These are phyloP conservation scores for Sisyra nigra DNA, from an alignment of 2,888 invertebrate genomes.

Conservation along the genomic window DNA sequence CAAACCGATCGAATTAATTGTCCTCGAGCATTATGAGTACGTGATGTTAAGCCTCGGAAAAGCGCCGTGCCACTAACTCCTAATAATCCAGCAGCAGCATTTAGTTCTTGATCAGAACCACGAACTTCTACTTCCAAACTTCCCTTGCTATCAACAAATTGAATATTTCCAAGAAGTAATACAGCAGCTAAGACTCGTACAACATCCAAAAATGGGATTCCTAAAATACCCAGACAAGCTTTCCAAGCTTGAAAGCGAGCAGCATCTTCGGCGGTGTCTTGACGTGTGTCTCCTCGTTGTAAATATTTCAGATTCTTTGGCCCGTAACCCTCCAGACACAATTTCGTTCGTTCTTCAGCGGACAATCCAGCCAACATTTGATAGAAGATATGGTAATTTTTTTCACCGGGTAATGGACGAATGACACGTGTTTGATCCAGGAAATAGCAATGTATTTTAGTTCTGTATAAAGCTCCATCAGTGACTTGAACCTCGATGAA, in stretches of 20 bases:
- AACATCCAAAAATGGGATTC: conserved; percentile 88
- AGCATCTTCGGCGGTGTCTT: conserved; percentile 58
- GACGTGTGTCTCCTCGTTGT: conserved; percentile 52
- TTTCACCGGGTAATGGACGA: conserved; percentile 68
- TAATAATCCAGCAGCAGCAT: conserved; percentile 70
- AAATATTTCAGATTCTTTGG: conserved; percentile 70
- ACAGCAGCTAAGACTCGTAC: conserved; percentile 83
- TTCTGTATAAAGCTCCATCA: conserved; percentile 84
- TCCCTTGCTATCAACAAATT: conserved; percentile 66
- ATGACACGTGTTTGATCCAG: conserved; percentile 87
- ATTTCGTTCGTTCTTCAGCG: conserved; percentile 68
- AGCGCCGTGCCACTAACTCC: conserved; percentile 61
- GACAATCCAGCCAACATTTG: conserved; percentile 84
- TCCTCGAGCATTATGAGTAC: conserved; percentile 63
- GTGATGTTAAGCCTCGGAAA: conserved; percentile 66
- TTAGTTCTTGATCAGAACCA: conserved; percentile 68
- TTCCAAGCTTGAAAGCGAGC: conserved; percentile 78
- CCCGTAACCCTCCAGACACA: conserved; percentile 59
- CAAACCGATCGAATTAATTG: conserved; percentile 67
- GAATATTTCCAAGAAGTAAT: conserved; percentile 79
- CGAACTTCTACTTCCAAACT: conserved; percentile 56
- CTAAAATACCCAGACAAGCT: conserved; percentile 73
- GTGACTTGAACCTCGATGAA: conserved; percentile 94
- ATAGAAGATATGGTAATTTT: conserved; percentile 95
- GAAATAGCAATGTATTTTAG: conserved; percentile 93